Evolutionary conservation across 2,797 vertebrate species (phyloP), one percentile per base, ranked within the genome.

Genomic region (Clarias platycephalus): DNA sequence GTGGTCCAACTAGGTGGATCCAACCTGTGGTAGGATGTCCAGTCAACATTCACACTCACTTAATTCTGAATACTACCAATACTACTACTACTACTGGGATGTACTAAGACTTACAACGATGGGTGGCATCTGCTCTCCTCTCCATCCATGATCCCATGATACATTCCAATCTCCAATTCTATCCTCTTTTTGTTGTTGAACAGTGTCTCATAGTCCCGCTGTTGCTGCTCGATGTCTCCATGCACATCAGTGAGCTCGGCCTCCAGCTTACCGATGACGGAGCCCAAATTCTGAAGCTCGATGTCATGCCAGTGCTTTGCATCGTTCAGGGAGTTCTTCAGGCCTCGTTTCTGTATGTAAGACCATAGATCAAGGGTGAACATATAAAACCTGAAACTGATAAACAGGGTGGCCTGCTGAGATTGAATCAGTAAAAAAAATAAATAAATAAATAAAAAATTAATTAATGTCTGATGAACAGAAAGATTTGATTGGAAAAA

Each of bases 231-330:
- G 0, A 94, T 95, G 87, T 99, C 97, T 0, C 86, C 88, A n/a
- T 90, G 94, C 28, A 97, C 93, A 34, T 98, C 97, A 0, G 83
- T 55, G 7, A 98, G 95, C 91, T 99, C 98, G 1, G 96, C 93
- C 91, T 99, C 96, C 92, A 99, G 93, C 89, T 96, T 95, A 82
- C 93, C 89, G 34, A 98, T 96, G 83, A 98, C 94, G 0, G 97
- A 96, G 60, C 96, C 95, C 83, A 99, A 91, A 86, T 97, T 99
- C 94, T 98, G 97, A 81, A 97, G 93, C 91, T 99, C 97, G 24
- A 97, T 94, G 84, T 96, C 94, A 0, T 98, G 97, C 97, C 97
- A 98, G 90, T 97, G 97, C 63, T 95, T 95, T 22, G 97, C 95
- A 0, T 99, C 97, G 0, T 94, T 93, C 87, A 98, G 89, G 0